Conservation (phyloP, 1,140 invertebrate species). For the Drosophila ficusphila region DNA sequence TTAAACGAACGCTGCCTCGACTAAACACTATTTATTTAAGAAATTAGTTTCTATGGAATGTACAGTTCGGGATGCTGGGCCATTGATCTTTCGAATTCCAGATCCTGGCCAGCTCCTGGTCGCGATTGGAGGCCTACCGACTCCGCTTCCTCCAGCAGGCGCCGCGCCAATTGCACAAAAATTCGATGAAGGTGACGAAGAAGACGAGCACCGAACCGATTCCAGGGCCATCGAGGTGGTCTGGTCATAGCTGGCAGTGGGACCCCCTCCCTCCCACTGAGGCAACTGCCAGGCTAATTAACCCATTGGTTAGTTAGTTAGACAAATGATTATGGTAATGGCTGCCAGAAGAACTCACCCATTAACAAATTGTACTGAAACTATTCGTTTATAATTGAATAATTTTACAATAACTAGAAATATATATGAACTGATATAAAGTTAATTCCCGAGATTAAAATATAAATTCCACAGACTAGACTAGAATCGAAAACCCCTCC, state of each 20-base stretch:
- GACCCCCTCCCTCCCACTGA: slow-evolving; percentile 88
- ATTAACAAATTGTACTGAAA: too few species aligned
- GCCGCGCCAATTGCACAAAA: slow-evolving; percentile 86
- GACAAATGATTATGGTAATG: too few species aligned
- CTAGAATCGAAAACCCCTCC: too few species aligned
- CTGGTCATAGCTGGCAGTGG: slow-evolving; percentile 84
- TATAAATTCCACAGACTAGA: too few species aligned
- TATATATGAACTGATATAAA: too few species aligned
- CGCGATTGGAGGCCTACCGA: slow-evolving; percentile 47
- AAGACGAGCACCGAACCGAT: slow-evolving; percentile 87
- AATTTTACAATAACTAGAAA: too few species aligned
- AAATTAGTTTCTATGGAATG: slow-evolving; percentile 60
- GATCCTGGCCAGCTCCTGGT: slow-evolving; percentile 16
- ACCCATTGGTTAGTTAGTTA: slow-evolving; percentile 77
- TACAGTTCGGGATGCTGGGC: slow-evolving; percentile 28
- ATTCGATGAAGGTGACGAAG: slow-evolving; percentile 86
- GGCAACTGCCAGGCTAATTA: slow-evolving; percentile 87
- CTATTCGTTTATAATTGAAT: too few species aligned
- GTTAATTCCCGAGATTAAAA: too few species aligned
- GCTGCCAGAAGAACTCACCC: slow-evolving; percentile 84
- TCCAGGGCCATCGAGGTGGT: slow-evolving; percentile 86
- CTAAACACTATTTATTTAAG: slow-evolving; percentile 69
- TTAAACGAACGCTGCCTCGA: slow-evolving; percentile 66
- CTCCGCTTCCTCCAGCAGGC: slow-evolving; percentile 70
- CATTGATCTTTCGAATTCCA: slow-evolving; percentile 13